Percentiles rank a stretch among this genome's conserved stretches.
Conservation (phyloP, 2,113 vertebrate species). For the Ptilorrhoa leucosticta region DNA sequence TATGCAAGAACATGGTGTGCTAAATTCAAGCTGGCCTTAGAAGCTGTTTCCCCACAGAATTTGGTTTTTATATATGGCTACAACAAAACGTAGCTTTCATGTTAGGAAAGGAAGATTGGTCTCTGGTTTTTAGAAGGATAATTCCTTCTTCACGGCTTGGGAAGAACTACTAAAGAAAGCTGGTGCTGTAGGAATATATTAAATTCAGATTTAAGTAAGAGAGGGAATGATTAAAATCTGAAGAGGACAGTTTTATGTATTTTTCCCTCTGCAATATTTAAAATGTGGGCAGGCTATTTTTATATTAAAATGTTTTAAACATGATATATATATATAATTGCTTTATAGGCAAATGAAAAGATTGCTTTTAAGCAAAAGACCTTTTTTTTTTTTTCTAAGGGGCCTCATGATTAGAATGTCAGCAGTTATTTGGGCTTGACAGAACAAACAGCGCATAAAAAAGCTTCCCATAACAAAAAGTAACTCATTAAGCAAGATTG, state of each 20-base stretch:
- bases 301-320: background rate
- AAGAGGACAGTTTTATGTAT: background rate
- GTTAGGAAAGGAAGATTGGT: background rate
- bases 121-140: background rate
- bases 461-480: conserved; percentile 43
- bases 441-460: conserved; percentile 36
- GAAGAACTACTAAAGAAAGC: background rate
- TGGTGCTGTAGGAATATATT: background rate
- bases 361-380: background rate
- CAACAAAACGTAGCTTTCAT: background rate
- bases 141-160: background rate
- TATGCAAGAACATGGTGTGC: background rate
- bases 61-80: background rate
- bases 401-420: conserved; percentile 20
- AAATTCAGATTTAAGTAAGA: background rate
- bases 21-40: background rate
- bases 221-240: background rate
- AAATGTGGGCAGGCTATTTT: background rate
- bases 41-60: background rate
- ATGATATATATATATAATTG: background rate
- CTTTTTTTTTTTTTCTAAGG: background rate
- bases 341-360: conserved; percentile 8
- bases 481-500: conserved; percentile 48
- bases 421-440: conserved; percentile 56
- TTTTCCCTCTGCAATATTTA: background rate